Percentiles rank a stretch among this genome's conserved stretches.
Conservation (phyloP, 2,113 vertebrate species). For the Sterna hirundo region DNA sequence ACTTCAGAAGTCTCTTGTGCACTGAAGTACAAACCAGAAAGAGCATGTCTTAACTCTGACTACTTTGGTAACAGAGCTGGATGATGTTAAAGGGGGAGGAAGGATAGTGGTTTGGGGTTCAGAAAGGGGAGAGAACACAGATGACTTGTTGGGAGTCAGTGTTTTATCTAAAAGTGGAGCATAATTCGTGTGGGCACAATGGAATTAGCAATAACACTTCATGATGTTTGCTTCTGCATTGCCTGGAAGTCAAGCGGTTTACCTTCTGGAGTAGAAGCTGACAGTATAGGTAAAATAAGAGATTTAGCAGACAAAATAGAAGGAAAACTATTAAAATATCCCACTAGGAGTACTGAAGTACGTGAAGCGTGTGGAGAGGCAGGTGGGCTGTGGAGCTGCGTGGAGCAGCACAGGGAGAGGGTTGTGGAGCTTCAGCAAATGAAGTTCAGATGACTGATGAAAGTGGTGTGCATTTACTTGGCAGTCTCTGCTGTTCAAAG, state of each 20-base stretch:
- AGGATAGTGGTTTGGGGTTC: background rate
- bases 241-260: background rate
- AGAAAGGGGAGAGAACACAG: background rate
- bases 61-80: background rate
- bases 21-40: background rate
- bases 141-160: background rate
- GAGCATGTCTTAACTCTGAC: background rate
- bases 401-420: background rate
- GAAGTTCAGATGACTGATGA: background rate
- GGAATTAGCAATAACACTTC: background rate
- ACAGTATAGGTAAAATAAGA: background rate
- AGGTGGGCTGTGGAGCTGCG: background rate
- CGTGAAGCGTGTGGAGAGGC: background rate
- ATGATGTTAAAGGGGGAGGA: background rate
- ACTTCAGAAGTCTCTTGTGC: background rate
- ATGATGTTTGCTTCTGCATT: background rate
- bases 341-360: background rate
- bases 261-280: background rate
- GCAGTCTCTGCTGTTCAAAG: background rate
- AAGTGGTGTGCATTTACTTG: background rate
- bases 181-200: background rate
- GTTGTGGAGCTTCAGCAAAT: background rate
- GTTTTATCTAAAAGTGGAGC: background rate
- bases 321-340: background rate
- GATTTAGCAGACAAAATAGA: background rate